A percentile compares a stretch with the other conserved stretches of the same genome.
phyloP scores from a whole-genome alignment of 1,140 invertebrate genomes.

The Caenorhabditis tropicalis region DNA sequence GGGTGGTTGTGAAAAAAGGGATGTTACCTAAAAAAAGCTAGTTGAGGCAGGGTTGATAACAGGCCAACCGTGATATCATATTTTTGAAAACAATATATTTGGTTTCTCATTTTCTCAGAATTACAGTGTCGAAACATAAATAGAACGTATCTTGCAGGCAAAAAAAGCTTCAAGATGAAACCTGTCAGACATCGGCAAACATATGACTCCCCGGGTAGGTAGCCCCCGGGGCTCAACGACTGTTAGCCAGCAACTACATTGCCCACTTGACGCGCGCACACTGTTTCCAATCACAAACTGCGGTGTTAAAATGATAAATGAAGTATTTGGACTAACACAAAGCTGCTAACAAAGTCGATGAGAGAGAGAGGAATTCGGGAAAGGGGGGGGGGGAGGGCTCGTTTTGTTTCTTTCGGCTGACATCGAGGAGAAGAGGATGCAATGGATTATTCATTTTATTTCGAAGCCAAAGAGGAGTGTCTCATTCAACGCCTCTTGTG shows the following conservation, averaged over 20 bases:
- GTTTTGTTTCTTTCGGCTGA: background rate
- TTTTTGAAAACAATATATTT: no score
- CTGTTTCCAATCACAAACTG: constrained; percentile 37
- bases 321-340: constrained; percentile 35
- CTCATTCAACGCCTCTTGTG: constrained; percentile 39
- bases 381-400: background rate
- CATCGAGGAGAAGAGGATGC: background rate
- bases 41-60: no score
- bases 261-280: constrained; percentile 12
- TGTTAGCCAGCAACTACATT: constrained; percentile 10
- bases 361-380: background rate
- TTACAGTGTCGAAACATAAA: no score
- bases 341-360: constrained; percentile 24
- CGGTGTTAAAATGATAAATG: constrained; percentile 36
- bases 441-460: constrained; percentile 38
- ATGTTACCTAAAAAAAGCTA: background rate
- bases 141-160: background rate
- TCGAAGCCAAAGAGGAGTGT: constrained; percentile 38
- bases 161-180: background rate
- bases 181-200: constrained; percentile 16
- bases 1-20: background rate
- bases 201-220: background rate
- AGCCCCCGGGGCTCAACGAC: background rate
- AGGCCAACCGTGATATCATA: no score
- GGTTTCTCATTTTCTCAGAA: no score